Conservation (phyloP, 1,140 invertebrate genomes). For the Homalodisca vitripennis region DNA sequence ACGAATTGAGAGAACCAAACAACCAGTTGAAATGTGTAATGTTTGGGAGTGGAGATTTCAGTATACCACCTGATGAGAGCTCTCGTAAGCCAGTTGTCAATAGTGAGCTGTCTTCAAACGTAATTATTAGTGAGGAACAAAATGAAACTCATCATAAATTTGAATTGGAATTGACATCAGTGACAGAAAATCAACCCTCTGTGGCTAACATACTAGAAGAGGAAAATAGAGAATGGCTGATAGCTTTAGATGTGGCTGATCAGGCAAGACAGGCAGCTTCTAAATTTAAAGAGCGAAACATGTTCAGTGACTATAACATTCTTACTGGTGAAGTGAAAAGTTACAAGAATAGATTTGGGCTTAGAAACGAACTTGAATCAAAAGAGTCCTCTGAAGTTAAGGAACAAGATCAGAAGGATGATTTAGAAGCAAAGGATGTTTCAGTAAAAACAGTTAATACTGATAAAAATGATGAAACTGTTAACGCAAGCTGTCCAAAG, state of each 20-base stretch:
- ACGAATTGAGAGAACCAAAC: not conserved
- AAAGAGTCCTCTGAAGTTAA: not conserved
- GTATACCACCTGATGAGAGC: not conserved
- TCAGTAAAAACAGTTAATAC: too few relatives aligned
- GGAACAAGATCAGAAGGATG: too few relatives aligned
- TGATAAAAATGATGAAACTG: too few relatives aligned
- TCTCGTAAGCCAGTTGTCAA: not conserved
- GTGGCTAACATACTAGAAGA: not conserved
- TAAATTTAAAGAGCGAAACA: conserved; percentile 13
- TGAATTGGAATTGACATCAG: too few relatives aligned
- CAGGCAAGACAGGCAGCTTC: conserved; percentile 17
- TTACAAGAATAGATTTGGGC: not conserved
- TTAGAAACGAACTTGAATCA: not conserved
- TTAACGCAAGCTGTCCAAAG: too few relatives aligned
- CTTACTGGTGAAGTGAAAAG: conserved; percentile 6
- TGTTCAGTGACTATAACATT: conserved; percentile 28
- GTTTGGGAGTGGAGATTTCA: not conserved
- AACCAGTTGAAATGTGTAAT: not conserved
- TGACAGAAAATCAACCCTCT: not conserved
- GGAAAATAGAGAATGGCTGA: conserved; percentile 1
- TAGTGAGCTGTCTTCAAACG: too few relatives aligned
- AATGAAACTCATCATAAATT: too few relatives aligned
- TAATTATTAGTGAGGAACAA: too few relatives aligned
- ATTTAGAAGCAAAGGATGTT: too few relatives aligned
- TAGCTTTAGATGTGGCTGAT: not conserved